Base-by-base conservation (phyloP, 2,797 vertebrate genomes). In the Vipera latastei region DNA sequence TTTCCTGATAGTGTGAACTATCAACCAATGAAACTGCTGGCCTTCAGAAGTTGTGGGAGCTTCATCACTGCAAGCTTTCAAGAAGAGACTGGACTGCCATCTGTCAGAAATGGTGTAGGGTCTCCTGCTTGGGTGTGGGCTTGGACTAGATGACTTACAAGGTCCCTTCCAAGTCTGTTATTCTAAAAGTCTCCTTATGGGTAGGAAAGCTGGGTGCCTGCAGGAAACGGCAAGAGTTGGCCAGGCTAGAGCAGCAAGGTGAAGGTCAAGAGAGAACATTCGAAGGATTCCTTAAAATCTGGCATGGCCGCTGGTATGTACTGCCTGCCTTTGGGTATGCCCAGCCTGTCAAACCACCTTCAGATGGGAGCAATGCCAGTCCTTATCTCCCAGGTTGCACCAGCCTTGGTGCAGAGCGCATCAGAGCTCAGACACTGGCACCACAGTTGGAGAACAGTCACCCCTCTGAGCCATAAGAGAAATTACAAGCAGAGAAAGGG, bases 401-500 rank as follows among this genome's bases (percentile, higher is more conserved):
- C 85, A 61, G 38, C 44, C 8, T 26, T 20, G 88, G 20, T 89
- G 57, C 25, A 3, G 28, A 63, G 88, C 28, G 55, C 83, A 89
- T 89, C 25, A 89, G 51, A 48, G 69, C 44, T 26, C 88, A 4
- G 56, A 51, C 32, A 12, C 88, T 92, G 91, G 91, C 28, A 57
- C 88, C 91, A 89, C 11, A 26, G 56, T 48, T 89, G 69, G 69
- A 38, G 89, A 61, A n/a, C 73, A 63, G 5, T 78, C 92, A 92
- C 14, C 57, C 48, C 53, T 89, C 4, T 4, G 22, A 92, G 59
- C 73, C 92, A 63, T 89, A 85, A 55, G 2, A 89, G 73, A 92
- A 89, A 92, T 92, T 86, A 92, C 69, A 89, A 55, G 69, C 55
- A 57, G 73, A 89, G 92, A 63, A 85, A 92, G 48, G 38, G 57